Conservation (phyloP, 1,140 invertebrate genomes). For the Lordiphosa collinella region DNA sequence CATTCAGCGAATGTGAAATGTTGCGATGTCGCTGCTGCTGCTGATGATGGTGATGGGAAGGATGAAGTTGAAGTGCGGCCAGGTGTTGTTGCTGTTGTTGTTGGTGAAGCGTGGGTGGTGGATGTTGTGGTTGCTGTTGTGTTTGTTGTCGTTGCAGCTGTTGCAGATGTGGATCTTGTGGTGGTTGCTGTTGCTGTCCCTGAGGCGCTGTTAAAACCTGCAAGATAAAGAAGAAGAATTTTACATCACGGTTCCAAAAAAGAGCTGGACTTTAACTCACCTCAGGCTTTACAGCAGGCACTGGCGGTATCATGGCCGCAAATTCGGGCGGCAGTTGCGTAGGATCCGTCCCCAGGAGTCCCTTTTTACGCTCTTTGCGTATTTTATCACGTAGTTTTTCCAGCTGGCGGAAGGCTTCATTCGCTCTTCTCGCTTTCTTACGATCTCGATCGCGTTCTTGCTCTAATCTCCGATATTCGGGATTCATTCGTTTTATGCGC, state of each 20-base stretch:
- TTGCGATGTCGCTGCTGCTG: slow-evolving; percentile 27
- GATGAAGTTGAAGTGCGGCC: slow-evolving; percentile 3
- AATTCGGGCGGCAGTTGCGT: slow-evolving; percentile 63
- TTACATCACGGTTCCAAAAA: neutral
- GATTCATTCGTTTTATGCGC: slow-evolving; percentile 72
- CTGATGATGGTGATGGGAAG: slow-evolving; percentile 4
- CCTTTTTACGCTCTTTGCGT: slow-evolving; percentile 75
- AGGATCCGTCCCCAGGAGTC: slow-evolving; percentile 59
- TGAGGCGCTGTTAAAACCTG: slow-evolving; percentile 18
- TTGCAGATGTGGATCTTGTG: slow-evolving; percentile 18
- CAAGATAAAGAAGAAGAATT: neutral
- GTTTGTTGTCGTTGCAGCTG: slow-evolving; percentile 35
- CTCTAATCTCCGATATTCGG: slow-evolving; percentile 67
- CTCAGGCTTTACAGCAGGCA: slow-evolving; percentile 72
- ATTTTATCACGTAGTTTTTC: slow-evolving; percentile 76
- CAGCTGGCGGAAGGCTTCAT: slow-evolving; percentile 71
- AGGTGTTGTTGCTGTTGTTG: slow-evolving; percentile 28
- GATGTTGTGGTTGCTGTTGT: slow-evolving; percentile 48
- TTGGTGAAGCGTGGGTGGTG: slow-evolving; percentile 37
- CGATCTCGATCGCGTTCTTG: slow-evolving; percentile 75
- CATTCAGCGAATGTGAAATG: slow-evolving; percentile 28
- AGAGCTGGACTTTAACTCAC: slow-evolving; percentile 35
- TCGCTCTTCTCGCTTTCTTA: slow-evolving; percentile 69
- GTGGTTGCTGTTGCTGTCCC: slow-evolving; percentile 28
- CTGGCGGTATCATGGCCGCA: slow-evolving; percentile 62